Conservation (phyloP, 1,140 invertebrate genomes). For the Diuraphis noxia region DNA sequence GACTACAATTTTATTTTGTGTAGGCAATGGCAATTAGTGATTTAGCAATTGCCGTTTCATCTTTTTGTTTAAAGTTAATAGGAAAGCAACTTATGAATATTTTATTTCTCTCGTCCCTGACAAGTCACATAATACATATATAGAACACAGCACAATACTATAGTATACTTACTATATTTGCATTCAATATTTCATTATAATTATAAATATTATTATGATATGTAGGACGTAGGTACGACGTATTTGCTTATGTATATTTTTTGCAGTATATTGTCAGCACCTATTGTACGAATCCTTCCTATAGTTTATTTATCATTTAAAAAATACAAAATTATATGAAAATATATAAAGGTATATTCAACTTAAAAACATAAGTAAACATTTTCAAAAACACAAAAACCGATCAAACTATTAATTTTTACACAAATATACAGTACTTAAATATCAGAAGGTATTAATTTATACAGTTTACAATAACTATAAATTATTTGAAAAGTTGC, state of each 20-base stretch:
- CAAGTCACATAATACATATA: background rate
- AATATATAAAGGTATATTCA: no score
- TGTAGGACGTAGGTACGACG: background rate
- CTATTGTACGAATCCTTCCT: no score
- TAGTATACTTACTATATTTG: background rate
- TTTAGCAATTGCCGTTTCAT: background rate
- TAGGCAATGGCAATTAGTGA: no score
- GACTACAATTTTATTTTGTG: background rate
- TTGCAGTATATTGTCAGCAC: no score
- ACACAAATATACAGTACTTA: background rate
- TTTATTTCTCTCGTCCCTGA: no score
- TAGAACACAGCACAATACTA: background rate
- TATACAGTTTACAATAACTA: background rate
- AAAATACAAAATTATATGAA: no score
- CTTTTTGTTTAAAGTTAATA: background rate
- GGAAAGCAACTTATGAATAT: no score
- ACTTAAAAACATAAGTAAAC: no score
- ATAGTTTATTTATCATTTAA: no score
- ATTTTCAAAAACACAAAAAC: background rate
- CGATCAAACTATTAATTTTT: background rate
- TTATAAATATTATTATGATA: background rate
- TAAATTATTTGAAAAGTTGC: background rate
- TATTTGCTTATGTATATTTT: background rate
- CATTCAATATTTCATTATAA: background rate
- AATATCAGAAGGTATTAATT: background rate